Conservation (phyloP, 1,140 invertebrate genomes). For the Idris sp. region DNA sequence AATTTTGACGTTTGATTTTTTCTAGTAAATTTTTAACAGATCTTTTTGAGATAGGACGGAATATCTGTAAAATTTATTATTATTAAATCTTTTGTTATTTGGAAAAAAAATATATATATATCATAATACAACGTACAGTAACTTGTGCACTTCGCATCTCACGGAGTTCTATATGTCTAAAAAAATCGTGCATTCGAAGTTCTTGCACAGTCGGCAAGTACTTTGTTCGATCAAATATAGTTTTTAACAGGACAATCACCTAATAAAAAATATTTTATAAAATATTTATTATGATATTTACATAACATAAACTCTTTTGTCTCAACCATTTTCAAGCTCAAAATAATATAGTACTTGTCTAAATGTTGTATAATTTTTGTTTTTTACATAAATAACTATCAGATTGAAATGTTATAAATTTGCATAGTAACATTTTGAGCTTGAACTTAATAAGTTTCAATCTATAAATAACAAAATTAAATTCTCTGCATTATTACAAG, state of each 20-base stretch:
- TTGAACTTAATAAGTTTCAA: too few relatives aligned
- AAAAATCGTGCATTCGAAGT: conserved; percentile 88
- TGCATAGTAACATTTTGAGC: too few relatives aligned
- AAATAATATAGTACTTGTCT: too few relatives aligned
- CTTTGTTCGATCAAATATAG: conserved; percentile 86
- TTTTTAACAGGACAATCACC: conserved; percentile 87
- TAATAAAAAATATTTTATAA: conserved; percentile 66
- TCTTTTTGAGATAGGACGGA: conserved; percentile 73
- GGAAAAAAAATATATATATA: neutral
- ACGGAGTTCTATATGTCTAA: conserved; percentile 90
- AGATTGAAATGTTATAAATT: too few relatives aligned
- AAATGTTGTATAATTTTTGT: too few relatives aligned
- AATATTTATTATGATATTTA: too few relatives aligned
- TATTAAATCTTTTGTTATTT: neutral
- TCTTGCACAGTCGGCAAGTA: conserved; percentile 86
- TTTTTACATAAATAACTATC: too few relatives aligned
- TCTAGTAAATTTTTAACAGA: conserved; percentile 73
- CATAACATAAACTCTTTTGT: too few relatives aligned
- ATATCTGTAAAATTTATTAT: conserved; percentile 68
- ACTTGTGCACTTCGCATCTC: conserved; percentile 85
- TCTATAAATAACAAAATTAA: neutral
- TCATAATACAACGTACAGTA: conserved; percentile 71
- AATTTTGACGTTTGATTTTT: conserved; percentile 71
- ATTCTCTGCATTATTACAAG: too few relatives aligned
- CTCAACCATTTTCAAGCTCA: too few relatives aligned